Evolutionary conservation across 1,140 invertebrate genomes (phyloP).

Genomic region (Gyrodactylus salaris): DNA sequence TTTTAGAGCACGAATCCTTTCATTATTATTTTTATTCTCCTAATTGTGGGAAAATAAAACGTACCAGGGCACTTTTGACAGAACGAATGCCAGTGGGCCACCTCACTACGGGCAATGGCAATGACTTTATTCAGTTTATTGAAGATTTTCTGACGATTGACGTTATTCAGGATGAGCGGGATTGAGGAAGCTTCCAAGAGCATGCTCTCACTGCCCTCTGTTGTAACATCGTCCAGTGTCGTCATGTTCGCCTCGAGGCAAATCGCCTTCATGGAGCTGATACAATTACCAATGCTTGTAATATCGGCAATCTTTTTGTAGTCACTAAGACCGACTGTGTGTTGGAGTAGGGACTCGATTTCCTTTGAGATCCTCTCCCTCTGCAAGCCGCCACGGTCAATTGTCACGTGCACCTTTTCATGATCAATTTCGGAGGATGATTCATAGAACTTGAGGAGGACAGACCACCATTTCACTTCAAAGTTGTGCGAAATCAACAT

Average conservation of each 20-base stretch:
- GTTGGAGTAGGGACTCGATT: background rate
- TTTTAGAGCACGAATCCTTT: no score
- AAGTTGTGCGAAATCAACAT: background rate
- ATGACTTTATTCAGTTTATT: background rate
- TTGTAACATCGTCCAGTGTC: background rate
- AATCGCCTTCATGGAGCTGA: background rate
- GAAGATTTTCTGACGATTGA: background rate
- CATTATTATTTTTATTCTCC: no score
- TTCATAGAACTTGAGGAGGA: background rate
- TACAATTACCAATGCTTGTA: background rate
- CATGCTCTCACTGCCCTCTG: background rate
- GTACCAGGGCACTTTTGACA: background rate
- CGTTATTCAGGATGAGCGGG: background rate
- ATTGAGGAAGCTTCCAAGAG: background rate
- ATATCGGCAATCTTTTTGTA: background rate
- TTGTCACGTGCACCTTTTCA: background rate
- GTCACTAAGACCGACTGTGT: background rate
- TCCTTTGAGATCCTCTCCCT: background rate
- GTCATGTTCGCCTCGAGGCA: background rate
- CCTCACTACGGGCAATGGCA: background rate
- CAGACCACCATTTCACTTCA: background rate
- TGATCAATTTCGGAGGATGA: background rate
- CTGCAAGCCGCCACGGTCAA: background rate
- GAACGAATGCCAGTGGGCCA: background rate
- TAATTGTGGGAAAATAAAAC: no score